Conservation (phyloP, 2,888 invertebrate species). For the Thecophora atra region DNA sequence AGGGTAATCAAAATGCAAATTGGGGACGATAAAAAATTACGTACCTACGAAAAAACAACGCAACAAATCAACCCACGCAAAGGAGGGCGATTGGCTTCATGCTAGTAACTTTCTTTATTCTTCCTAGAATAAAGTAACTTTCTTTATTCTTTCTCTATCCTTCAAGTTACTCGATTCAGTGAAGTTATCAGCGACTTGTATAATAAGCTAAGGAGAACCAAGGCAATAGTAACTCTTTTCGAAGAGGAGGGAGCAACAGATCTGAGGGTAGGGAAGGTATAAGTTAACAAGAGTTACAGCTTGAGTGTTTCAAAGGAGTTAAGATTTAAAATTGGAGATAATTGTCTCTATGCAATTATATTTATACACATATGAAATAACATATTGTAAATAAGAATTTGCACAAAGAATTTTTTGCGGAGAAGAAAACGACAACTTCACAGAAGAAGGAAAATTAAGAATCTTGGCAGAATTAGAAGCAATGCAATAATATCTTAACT, state of each 20-base stretch:
- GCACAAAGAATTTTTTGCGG: background rate
- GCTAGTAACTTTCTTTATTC: no score
- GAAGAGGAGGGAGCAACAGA: background rate
- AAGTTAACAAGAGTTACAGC: no score
- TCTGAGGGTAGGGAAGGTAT: no score
- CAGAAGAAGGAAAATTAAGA: background rate
- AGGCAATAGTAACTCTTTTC: slow-evolving; percentile 15
- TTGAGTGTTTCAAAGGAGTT: background rate
- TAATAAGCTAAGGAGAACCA: slow-evolving; percentile 7
- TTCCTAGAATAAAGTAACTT: no score
- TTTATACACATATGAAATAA: background rate
- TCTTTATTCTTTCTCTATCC: no score
- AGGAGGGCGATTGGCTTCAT: no score
- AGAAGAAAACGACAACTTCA: background rate
- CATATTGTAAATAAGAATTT: background rate
- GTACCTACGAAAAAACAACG: background rate
- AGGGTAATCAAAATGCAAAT: slow-evolving; percentile 26
- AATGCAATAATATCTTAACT: background rate
- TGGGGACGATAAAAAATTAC: slow-evolving; percentile 22
- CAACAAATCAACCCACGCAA: no score
- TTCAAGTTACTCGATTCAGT: background rate
- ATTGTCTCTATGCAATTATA: background rate
- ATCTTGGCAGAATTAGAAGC: background rate
- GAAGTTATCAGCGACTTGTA: background rate
- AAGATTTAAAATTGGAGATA: background rate